Evolutionary conservation across 2,797 vertebrate species (phyloP), one percentile per base, ranked within the genome.

Genomic region (Arnoldichthys spilopterus): DNA sequence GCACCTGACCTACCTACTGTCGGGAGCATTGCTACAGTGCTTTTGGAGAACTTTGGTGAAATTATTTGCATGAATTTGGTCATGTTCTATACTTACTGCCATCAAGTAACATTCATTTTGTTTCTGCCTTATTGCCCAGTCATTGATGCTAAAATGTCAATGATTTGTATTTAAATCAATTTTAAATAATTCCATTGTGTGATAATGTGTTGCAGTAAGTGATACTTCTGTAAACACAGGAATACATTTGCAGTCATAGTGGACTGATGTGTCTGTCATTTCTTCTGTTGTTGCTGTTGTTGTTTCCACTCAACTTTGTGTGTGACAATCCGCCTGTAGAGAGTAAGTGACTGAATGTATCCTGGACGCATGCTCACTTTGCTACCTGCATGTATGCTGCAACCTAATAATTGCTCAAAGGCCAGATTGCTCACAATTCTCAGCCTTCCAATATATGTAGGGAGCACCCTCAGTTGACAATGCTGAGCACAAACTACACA

Each of bases 331-430:
- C 43, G 0, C 51, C 58, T 74, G 45, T 80, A 80, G 78, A 80
- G 78, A 80, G 78, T 80, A 80, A 80, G 78, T 80, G 71, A 61
- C 24, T 28, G 54, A 30, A 53, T 40, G 22, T 18, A 73, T 22
- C 28, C 45, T 32, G 20, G 16, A 71, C 9, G 4, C 49, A 37
- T 34, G 47, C 26, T n/a, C 54, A 22, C 12, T 75, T 75, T 53
- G 30, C 32, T 0, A 37, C 53, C n/a, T 66, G 61, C 47, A 54
- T 64, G 61, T 40, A 63, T 30, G 22, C 16, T 37, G 34, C 49
- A 64, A 6, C 13, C 59, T 74, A 74, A 64, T 37, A 45, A 51
- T n/a, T 20, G 22, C 66, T 70, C 45, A 51, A 74, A 61, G 67
- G 56, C 9, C 40, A 49, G 16, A 64, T 20, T 26, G 32, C 43